Evolutionary conservation across 2,888 invertebrate genomes (phyloP).

Genomic region (Limnephilus lunatus): DNA sequence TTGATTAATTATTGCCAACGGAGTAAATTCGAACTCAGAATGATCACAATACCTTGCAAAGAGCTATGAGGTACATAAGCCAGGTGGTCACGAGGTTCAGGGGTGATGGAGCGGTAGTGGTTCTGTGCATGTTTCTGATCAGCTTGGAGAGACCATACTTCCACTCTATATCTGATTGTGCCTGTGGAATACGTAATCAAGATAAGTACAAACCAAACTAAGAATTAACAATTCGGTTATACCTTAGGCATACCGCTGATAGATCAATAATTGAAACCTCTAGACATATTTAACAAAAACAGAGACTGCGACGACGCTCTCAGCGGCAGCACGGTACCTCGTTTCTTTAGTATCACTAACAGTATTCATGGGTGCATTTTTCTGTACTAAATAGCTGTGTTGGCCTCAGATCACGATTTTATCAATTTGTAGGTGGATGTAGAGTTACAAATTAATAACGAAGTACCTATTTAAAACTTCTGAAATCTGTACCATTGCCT

Average conservation of each 20-base stretch:
- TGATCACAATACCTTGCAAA: conserved; percentile 82
- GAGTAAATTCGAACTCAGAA: neutral
- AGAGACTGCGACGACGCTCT: neutral
- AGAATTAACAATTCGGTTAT: neutral
- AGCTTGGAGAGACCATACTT: conserved; percentile 99
- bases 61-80: conserved; percentile 89
- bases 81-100: conserved; percentile 97
- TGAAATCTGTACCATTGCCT: too few relatives aligned
- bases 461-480: too few relatives aligned
- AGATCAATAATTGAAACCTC: neutral
- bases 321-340: neutral
- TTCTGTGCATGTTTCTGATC: conserved; percentile 98
- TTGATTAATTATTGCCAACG: neutral
- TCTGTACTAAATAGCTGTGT: neutral
- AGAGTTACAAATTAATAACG: too few relatives aligned
- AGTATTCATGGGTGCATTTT: neutral
- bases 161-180: conserved; percentile 99
- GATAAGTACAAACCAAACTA: neutral
- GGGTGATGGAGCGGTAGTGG: conserved; percentile 97
- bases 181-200: conserved; percentile 77
- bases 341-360: too few relatives aligned
- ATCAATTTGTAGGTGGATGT: too few relatives aligned
- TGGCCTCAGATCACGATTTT: too few relatives aligned
- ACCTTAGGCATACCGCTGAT: neutral
- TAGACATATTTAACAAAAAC: neutral